Evolutionary conservation across 1,140 invertebrate species (phyloP), one percentile per base, ranked within the genome.

Genomic region (Conus betulinus): DNA sequence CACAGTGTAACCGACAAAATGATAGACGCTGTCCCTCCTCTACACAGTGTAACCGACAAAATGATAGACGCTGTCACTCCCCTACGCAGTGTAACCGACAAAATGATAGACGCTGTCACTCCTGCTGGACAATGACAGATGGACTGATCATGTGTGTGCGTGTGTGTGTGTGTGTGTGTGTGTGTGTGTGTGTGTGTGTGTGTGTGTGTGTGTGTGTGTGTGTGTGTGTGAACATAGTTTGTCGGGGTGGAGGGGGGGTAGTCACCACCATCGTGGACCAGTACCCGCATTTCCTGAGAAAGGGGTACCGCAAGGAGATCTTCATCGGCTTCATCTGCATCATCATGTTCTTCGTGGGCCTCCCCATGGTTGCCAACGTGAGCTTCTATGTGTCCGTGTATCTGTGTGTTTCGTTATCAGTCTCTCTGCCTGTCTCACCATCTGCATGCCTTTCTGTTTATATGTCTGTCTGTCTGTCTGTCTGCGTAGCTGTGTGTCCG

Each of bases 221-320:
- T 39, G 39, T 60, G 8, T 8, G 8, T 60, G 57, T 71, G 67
- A 27, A 85, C 90, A 6, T 96, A 98, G 96, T 98, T 98, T 94
- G 97, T 97, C 39, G 88, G 97, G 3, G 97, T 98, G 51, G 97
- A 98, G 95, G 97, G n/a, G n/a, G 97, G n/a, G 97, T 98, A 82
- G 97, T 97, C 85, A 97, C 97, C 6, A 96, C 97, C 2, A 96
- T 98, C 88, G 96, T 97, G 15, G 97, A 98, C 93, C 96, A 96
- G 87, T 97, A 96, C 95, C 97, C 97, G 5, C 93, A 96, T 20
- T 91, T 92, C 74, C 91, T 96, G n/a, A 91, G 96, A 20, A 91
- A 91, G 83, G 96, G 39, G 1, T 92, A 96, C 85, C 88, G 95
- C 79, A 94, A 97, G 89, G 96, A 96, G 90, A 96, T 96, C 86